phyloP scores from a whole-genome alignment of 2,888 invertebrate species.

The Caenorhabditis panamensis region DNA sequence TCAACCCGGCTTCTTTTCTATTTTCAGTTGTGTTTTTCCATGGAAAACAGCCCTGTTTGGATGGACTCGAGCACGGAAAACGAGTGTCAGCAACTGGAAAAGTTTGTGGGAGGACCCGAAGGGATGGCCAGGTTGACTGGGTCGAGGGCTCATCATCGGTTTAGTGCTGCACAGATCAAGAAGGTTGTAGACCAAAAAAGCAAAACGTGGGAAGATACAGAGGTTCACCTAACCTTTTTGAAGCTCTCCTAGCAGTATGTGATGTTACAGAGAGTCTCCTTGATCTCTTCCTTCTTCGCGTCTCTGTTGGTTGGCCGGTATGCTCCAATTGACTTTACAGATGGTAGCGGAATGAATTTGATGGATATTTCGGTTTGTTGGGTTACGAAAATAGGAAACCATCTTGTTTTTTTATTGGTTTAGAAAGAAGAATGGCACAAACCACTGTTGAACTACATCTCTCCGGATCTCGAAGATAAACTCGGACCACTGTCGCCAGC shows the following conservation, averaged over 20 bases:
- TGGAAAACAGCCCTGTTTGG: constrained; percentile 92
- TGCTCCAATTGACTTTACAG: constrained; percentile 92
- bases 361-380: constrained; percentile 88
- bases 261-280: constrained; percentile 88
- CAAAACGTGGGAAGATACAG: constrained; percentile 87
- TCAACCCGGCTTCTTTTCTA: constrained; percentile 10
- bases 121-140: constrained; percentile 85
- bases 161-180: constrained; percentile 94
- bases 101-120: constrained; percentile 88
- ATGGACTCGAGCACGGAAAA: constrained; percentile 92
- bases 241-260: too few relatives aligned
- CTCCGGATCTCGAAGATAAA: constrained; percentile 87
- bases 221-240: too few relatives aligned
- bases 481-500: constrained; percentile 84
- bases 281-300: constrained; percentile 94
- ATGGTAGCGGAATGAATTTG: constrained; percentile 97
- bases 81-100: constrained; percentile 89
- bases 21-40: constrained; percentile 86
- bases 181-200: constrained; percentile 88
- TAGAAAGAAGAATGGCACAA: constrained; percentile 75
- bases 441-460: constrained; percentile 84
- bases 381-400: neutral
- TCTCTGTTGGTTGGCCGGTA: constrained; percentile 91
- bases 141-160: constrained; percentile 91
- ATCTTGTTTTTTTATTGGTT: constrained; percentile 1